A percentile compares a stretch with the other conserved stretches of the same genome.
These are phyloP conservation scores for Tetrao urogallus DNA, from an alignment of 2,113 vertebrate genomes.

Conservation along the genomic window DNA sequence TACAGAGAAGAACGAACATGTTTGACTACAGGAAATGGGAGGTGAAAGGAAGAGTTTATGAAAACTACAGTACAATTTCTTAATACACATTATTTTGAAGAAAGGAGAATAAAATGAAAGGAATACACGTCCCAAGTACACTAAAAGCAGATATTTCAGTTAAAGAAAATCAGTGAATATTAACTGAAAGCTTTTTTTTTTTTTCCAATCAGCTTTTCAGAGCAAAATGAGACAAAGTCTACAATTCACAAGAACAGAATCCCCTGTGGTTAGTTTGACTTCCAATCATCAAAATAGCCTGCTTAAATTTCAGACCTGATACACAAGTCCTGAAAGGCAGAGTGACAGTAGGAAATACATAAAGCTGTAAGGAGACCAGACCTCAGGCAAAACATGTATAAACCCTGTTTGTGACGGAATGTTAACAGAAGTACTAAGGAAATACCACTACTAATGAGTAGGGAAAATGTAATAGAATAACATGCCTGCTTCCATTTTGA, in stretches of 20 bases:
- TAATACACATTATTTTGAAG: not conserved
- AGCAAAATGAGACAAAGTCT: conserved; percentile 22
- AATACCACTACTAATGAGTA: not conserved
- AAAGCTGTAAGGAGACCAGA: not conserved
- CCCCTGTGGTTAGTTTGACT: conserved; percentile 49
- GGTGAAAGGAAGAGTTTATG: not conserved
- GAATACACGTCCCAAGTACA: not conserved
- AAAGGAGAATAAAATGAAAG: not conserved
- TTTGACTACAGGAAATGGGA: not conserved
- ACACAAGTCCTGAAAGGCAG: conserved; percentile 4
- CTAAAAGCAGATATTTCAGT: not conserved
- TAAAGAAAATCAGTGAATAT: not conserved
- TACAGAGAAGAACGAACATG: not conserved
- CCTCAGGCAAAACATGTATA: conserved; percentile 21
- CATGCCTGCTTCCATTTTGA: not conserved
- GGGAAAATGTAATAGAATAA: not conserved
- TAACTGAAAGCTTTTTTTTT: conserved; percentile 31
- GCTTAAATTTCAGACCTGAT: conserved; percentile 21
- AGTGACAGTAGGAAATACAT: not conserved
- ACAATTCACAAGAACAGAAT: conserved; percentile 43
- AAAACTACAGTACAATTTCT: not conserved
- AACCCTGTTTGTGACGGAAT: not conserved
- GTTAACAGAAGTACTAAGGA: not conserved
- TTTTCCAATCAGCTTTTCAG: not conserved
- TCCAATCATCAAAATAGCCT: conserved; percentile 11